These are phyloP conservation scores for Metallyticus violacea DNA, from an alignment of 2,888 invertebrate species.

Conservation along the genomic window DNA sequence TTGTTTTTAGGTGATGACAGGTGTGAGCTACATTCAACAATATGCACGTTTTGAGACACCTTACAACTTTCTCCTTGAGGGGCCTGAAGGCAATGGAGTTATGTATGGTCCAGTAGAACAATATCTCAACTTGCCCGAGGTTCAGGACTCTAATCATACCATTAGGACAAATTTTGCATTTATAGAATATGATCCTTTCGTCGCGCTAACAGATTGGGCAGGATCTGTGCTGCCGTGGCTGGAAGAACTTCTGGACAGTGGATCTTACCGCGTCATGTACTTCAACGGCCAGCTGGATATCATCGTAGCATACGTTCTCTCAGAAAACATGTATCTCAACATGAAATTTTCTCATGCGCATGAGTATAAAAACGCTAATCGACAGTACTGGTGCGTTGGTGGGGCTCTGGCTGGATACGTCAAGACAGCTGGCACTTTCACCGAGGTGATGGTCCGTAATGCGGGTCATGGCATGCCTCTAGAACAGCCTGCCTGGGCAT, in stretches of 20 bases:
- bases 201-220: not conserved
- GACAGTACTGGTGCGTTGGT: conserved; percentile 44
- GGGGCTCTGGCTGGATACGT: conserved; percentile 43
- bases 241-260: not conserved
- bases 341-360: conserved; percentile 46
- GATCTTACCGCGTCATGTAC: conserved; percentile 37
- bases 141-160: not conserved
- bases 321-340: conserved; percentile 46
- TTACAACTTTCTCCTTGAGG: not conserved
- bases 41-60: not conserved
- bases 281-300: conserved; percentile 54
- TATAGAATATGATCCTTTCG: not conserved
- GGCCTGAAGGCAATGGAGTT: not conserved
- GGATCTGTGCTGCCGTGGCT: not conserved
- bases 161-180: not conserved
- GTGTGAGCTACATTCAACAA: not conserved
- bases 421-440: conserved; percentile 40
- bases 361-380: conserved; percentile 41
- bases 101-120: not conserved
- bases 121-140: not conserved
- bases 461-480: conserved; percentile 48
- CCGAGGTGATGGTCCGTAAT: conserved; percentile 42
- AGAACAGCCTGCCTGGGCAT: conserved; percentile 44
- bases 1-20: not conserved
- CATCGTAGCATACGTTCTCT: conserved; percentile 58